phyloP scores from a whole-genome alignment of 1,140 invertebrate species.

The Achroia grisella region DNA sequence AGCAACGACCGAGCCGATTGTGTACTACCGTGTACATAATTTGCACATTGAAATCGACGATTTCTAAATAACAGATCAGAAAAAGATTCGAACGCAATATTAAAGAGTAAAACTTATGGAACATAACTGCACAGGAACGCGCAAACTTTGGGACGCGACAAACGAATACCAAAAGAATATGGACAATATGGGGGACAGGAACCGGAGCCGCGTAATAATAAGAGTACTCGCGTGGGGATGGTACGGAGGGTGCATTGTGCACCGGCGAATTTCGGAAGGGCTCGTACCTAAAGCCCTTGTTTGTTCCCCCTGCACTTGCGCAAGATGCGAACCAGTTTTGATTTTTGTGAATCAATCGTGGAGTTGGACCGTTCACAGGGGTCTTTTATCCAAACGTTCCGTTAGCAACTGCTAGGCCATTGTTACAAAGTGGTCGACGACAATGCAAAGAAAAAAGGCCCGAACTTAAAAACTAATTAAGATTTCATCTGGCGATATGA shows the following conservation, averaged over 20 bases:
- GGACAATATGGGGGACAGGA: slow-evolving; percentile 69
- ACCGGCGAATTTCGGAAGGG: slow-evolving; percentile 69
- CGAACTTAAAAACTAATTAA: slow-evolving; percentile 6
- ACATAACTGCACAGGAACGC: slow-evolving; percentile 16
- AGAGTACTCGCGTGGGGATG: slow-evolving; percentile 69
- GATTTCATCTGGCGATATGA: neutral
- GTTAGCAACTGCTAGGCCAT: slow-evolving; percentile 23
- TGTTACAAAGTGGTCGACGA: slow-evolving; percentile 5
- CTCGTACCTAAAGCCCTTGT: slow-evolving; percentile 62
- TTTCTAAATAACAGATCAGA: no score
- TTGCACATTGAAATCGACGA: slow-evolving; percentile 22
- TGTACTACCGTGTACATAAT: slow-evolving; percentile 44
- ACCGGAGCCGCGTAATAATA: slow-evolving; percentile 68
- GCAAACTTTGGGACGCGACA: slow-evolving; percentile 47
- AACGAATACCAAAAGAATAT: slow-evolving; percentile 63
- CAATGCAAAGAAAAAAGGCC: slow-evolving; percentile 3
- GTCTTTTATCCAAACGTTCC: slow-evolving; percentile 26
- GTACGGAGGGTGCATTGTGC: slow-evolving; percentile 71
- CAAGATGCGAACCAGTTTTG: slow-evolving; percentile 71
- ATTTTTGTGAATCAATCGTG: slow-evolving; percentile 53
- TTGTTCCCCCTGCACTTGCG: slow-evolving; percentile 67
- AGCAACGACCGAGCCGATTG: slow-evolving; percentile 43
- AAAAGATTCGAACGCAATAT: no score
- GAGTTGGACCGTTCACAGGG: slow-evolving; percentile 35
- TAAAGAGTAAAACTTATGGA: slow-evolving; percentile 2